A percentile compares a stretch with the other conserved stretches of the same genome.
Conservation (phyloP, 1,140 invertebrate genomes). For the Drosophila murphyi region DNA sequence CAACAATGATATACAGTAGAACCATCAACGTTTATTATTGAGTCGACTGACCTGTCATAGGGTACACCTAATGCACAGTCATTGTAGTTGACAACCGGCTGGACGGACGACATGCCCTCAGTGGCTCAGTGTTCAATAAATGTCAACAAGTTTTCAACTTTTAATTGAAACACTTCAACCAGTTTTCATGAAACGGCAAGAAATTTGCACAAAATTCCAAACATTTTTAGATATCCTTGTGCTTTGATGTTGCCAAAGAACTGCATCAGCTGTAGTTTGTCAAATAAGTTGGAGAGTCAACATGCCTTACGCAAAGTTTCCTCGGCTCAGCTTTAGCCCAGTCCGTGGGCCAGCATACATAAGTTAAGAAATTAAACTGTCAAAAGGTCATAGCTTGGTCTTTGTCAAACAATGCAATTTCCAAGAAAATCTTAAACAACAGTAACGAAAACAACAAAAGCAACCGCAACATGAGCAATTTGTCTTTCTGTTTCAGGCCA, state of each 20-base stretch:
- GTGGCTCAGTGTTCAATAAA: slow-evolving; percentile 70
- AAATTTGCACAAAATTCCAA: slow-evolving; percentile 52
- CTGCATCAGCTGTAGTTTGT: slow-evolving; percentile 55
- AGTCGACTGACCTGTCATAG: slow-evolving; percentile 12
- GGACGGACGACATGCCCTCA: slow-evolving; percentile 35
- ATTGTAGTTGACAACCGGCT: slow-evolving; percentile 23
- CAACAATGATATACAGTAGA: slow-evolving; percentile 65
- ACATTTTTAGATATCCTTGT: slow-evolving; percentile 47
- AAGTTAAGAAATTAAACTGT: slow-evolving; percentile 60
- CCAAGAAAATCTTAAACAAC: slow-evolving; percentile 39
- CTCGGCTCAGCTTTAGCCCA: slow-evolving; percentile 27
- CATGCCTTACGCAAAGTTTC: slow-evolving; percentile 60
- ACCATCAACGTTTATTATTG: slow-evolving; percentile 41
- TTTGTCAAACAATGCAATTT: slow-evolving; percentile 75
- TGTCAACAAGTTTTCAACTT: slow-evolving; percentile 80
- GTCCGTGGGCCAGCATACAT: slow-evolving; percentile 9
- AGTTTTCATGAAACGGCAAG: slow-evolving; percentile 53
- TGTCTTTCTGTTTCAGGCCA: slow-evolving; percentile 26
- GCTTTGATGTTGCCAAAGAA: slow-evolving; percentile 35
- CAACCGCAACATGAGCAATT: slow-evolving; percentile 58
- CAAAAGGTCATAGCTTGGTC: slow-evolving; percentile 64
- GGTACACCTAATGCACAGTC: slow-evolving; percentile 15
- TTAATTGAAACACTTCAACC: slow-evolving; percentile 79
- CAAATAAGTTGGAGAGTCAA: slow-evolving; percentile 65
- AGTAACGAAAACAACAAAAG: slow-evolving; percentile 17